Evolutionary conservation across 2,888 invertebrate species (phyloP).

Genomic region (Drosophila acutilabella): DNA sequence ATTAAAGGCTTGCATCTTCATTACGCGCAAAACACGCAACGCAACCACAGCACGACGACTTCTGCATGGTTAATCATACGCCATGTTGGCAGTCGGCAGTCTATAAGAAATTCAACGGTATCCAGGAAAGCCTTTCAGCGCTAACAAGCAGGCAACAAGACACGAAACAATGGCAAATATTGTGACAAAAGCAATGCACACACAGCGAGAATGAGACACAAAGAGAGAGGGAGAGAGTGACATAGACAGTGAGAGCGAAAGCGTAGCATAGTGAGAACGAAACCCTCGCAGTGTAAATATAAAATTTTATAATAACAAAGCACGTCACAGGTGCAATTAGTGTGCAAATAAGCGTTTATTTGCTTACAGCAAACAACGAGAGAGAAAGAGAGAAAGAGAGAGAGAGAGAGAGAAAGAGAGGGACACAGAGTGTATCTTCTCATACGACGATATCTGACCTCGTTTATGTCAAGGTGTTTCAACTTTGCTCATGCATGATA

Average conservation of each 20-base stretch:
- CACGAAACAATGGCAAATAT: slow-evolving; percentile 55
- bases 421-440: slow-evolving; percentile 4
- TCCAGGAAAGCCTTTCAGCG: slow-evolving; percentile 57
- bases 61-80: slow-evolving; percentile 74
- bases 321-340: slow-evolving; percentile 81
- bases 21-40: slow-evolving; percentile 58
- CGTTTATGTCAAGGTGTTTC: slow-evolving; percentile 60
- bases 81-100: slow-evolving; percentile 49
- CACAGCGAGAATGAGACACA: slow-evolving; percentile 1
- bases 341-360: slow-evolving; percentile 81
- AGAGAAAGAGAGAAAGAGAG: slow-evolving; percentile 22
- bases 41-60: slow-evolving; percentile 49
- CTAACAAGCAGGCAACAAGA: slow-evolving; percentile 61
- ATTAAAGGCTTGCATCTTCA: slow-evolving; percentile 50
- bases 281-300: slow-evolving; percentile 66
- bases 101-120: slow-evolving; percentile 54
- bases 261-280: slow-evolving; percentile 48
- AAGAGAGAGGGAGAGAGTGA: slow-evolving; percentile 12
- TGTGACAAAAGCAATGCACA: slow-evolving; percentile 63
- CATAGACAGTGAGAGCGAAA: background rate
- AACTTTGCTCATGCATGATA: slow-evolving; percentile 37
- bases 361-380: slow-evolving; percentile 55
- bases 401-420: slow-evolving; percentile 17
- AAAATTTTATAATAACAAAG: slow-evolving; percentile 79
- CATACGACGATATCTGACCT: slow-evolving; percentile 57